Conservation (phyloP, 2,797 vertebrate genomes). For the Oreochromis mossambicus region DNA sequence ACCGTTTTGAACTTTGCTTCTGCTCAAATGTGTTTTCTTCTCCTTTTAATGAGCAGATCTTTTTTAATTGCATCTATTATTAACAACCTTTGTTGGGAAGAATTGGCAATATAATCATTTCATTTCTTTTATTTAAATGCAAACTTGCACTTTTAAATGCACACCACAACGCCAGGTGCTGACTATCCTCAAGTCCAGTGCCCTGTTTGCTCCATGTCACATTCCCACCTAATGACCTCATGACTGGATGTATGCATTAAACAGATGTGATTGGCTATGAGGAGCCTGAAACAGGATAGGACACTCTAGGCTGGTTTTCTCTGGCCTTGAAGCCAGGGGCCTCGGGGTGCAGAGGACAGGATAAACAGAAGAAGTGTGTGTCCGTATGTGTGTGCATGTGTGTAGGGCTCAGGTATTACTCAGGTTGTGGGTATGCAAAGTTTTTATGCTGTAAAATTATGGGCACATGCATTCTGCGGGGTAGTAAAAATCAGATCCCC, state of each 20-base stretch:
- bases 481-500: background rate
- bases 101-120: background rate
- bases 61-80: background rate
- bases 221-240: slow-evolving; percentile 72
- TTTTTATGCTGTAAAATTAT: background rate
- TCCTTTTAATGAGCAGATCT: background rate
- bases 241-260: slow-evolving; percentile 72
- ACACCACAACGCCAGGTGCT: slow-evolving; percentile 12
- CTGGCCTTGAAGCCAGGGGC: slow-evolving; percentile 71
- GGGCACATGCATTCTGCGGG: background rate
- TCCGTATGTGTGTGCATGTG: slow-evolving; percentile 11
- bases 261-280: slow-evolving; percentile 71
- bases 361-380: slow-evolving; percentile 56
- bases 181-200: slow-evolving; percentile 55
- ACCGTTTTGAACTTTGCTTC: slow-evolving; percentile 10
- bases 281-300: slow-evolving; percentile 73
- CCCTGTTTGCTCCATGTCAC: slow-evolving; percentile 62
- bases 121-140: background rate
- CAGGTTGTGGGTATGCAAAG: background rate
- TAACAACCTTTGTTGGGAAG: background rate
- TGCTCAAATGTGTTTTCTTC: slow-evolving; percentile 1
- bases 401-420: background rate
- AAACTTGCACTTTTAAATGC: background rate
- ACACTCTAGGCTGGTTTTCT: slow-evolving; percentile 61
- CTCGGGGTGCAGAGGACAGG: slow-evolving; percentile 60